A percentile compares a stretch with the other conserved stretches of the same genome.
Evolutionary conservation across 2,113 vertebrate genomes (phyloP).

Genomic region (Motacilla tschutschensis): DNA sequence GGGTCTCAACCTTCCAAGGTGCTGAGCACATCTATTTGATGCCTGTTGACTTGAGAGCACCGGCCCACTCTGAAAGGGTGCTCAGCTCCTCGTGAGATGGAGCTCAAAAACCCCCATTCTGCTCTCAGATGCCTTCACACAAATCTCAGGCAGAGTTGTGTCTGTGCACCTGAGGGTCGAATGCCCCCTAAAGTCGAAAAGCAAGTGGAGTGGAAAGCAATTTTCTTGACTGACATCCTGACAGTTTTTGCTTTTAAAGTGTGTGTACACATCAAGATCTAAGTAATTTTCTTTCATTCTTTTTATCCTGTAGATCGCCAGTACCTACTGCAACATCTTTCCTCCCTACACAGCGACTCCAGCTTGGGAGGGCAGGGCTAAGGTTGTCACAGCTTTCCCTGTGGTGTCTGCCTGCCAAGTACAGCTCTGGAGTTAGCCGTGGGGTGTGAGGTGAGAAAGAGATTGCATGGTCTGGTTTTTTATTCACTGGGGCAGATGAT

Average conservation of each 20-base stretch:
- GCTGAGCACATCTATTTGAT: conserved; percentile 20
- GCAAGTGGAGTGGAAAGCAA: conserved; percentile 67
- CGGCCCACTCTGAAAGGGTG: neutral
- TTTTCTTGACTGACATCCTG: conserved; percentile 71
- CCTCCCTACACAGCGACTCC: conserved; percentile 89
- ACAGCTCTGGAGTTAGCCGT: conserved; percentile 88
- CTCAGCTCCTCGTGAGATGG: conserved; percentile 18
- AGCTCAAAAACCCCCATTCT: conserved; percentile 27
- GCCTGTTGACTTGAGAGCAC: neutral
- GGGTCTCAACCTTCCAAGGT: conserved; percentile 31
- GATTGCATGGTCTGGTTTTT: conserved; percentile 87
- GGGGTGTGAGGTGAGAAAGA: conserved; percentile 89
- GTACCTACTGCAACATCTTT: conserved; percentile 89
- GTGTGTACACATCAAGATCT: conserved; percentile 80
- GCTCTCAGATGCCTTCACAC: conserved; percentile 47
- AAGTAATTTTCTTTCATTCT: conserved; percentile 87
- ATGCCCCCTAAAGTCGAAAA: conserved; percentile 39
- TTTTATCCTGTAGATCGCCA: conserved; percentile 88
- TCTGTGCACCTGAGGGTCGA: conserved; percentile 34
- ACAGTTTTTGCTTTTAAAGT: conserved; percentile 78
- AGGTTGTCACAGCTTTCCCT: conserved; percentile 86
- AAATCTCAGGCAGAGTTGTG: conserved; percentile 57
- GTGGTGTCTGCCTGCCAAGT: conserved; percentile 88
- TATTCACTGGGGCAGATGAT: conserved; percentile 74
- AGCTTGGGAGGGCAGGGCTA: conserved; percentile 87